These are phyloP conservation scores for Syngnathus typhle DNA, from an alignment of 2,113 vertebrate genomes.

Conservation along the genomic window DNA sequence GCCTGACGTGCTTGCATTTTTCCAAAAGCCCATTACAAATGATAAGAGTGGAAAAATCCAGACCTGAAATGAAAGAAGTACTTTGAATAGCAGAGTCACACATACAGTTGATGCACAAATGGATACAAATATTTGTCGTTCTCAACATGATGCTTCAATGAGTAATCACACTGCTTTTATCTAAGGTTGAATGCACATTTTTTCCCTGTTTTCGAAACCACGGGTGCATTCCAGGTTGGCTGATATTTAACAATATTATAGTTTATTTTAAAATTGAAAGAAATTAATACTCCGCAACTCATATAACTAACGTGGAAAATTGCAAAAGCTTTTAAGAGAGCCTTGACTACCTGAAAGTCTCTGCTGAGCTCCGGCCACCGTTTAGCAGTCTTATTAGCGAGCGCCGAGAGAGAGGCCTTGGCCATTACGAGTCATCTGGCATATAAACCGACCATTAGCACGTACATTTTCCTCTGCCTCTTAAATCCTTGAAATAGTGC, in stretches of 20 bases:
- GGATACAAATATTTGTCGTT: too few relatives aligned
- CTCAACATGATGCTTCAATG: background rate
- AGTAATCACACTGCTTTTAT: background rate
- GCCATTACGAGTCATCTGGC: constrained; percentile 50
- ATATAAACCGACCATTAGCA: constrained; percentile 51
- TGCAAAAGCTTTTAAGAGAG: constrained; percentile 11
- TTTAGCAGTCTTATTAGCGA: constrained; percentile 12
- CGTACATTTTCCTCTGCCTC: constrained; percentile 41
- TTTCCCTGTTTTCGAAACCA: too few relatives aligned
- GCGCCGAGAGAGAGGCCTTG: constrained; percentile 29
- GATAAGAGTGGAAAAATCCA: background rate
- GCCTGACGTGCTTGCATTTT: background rate
- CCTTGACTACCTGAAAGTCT: constrained; percentile 12
- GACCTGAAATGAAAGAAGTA: background rate
- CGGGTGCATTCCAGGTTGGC: too few relatives aligned
- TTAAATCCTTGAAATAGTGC: constrained; percentile 25
- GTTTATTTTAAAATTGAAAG: background rate
- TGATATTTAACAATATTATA: background rate
- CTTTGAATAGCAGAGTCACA: background rate
- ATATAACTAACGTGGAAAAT: constrained; percentile 7
- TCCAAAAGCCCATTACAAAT: background rate
- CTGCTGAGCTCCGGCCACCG: constrained; percentile 23
- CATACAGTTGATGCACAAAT: background rate
- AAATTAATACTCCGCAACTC: background rate
- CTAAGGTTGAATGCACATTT: too few relatives aligned